These are phyloP conservation scores for Macrotus californicus DNA, from an alignment of 2,113 vertebrate genomes.

Conservation along the genomic window DNA sequence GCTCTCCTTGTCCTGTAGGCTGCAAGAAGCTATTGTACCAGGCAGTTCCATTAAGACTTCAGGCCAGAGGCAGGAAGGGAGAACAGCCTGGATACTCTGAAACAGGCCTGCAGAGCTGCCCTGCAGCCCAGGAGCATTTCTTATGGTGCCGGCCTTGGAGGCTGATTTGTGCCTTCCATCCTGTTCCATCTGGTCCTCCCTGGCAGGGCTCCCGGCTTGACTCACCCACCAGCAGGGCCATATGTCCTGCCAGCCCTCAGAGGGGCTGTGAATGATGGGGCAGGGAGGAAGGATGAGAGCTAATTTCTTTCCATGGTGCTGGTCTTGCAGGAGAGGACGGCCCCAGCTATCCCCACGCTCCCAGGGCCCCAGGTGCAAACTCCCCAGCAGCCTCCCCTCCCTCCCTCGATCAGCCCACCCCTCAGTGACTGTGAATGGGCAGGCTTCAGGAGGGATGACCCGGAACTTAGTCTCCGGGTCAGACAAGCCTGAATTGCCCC, in stretches of 20 bases:
- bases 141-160: background rate
- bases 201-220: conserved; percentile 33
- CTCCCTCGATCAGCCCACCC: accelerated
- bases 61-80: background rate
- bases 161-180: background rate
- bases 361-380: background rate
- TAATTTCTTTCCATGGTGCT: background rate
- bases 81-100: background rate
- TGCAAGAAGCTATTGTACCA: background rate
- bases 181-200: conserved; percentile 59
- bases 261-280: background rate
- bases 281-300: background rate
- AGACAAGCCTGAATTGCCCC: background rate
- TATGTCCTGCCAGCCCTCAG: conserved; percentile 18
- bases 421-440: background rate
- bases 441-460: background rate
- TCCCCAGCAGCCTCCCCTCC: background rate
- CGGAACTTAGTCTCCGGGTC: background rate
- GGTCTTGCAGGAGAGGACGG: background rate
- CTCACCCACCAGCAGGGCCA: background rate
- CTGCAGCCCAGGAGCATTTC: background rate
- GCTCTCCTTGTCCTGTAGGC: background rate
- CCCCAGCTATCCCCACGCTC: background rate
- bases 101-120: background rate
- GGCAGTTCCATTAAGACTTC: background rate